phyloP scores from a whole-genome alignment of 2,888 invertebrate genomes.

The Gerris lacustris region DNA sequence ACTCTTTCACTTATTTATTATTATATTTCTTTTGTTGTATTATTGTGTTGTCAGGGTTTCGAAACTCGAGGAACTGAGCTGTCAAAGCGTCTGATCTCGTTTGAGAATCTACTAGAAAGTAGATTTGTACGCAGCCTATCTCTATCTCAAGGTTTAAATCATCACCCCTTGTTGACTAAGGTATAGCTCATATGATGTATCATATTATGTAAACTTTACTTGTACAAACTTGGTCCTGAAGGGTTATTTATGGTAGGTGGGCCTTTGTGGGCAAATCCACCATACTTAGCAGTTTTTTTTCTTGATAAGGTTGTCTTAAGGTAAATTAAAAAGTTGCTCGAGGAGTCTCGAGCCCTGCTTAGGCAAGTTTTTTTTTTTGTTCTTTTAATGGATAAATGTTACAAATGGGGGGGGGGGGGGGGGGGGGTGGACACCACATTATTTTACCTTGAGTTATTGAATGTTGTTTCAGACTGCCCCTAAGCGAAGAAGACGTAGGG shows the following conservation, averaged over 20 bases:
- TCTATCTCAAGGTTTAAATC: not conserved
- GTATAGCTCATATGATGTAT: not conserved
- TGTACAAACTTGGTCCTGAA: not conserved
- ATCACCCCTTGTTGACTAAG: not conserved
- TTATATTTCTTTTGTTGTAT: not conserved
- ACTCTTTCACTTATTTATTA: too few relatives aligned
- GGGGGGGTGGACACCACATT: too few relatives aligned
- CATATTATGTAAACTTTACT: not conserved
- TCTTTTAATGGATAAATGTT: too few relatives aligned
- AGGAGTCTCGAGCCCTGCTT: not conserved
- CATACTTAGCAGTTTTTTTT: too few relatives aligned
- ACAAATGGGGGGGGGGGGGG: too few relatives aligned
- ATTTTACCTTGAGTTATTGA: not conserved
- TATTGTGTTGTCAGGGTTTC: conserved; percentile 54
- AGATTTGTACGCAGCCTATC: conserved; percentile 48
- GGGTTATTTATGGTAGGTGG: not conserved
- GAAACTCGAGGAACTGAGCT: conserved; percentile 80
- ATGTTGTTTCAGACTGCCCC: not conserved
- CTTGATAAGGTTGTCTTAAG: too few relatives aligned
- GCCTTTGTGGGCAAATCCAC: too few relatives aligned
- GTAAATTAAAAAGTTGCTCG: not conserved
- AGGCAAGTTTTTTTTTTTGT: not conserved
- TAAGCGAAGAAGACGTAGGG: not conserved
- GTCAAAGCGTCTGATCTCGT: conserved; percentile 65
- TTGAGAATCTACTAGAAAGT: conserved; percentile 70